Percentiles rank a stretch among this genome's conserved stretches.
phyloP scores from a whole-genome alignment of 2,888 invertebrate genomes.

The Coleophora deauratella region DNA sequence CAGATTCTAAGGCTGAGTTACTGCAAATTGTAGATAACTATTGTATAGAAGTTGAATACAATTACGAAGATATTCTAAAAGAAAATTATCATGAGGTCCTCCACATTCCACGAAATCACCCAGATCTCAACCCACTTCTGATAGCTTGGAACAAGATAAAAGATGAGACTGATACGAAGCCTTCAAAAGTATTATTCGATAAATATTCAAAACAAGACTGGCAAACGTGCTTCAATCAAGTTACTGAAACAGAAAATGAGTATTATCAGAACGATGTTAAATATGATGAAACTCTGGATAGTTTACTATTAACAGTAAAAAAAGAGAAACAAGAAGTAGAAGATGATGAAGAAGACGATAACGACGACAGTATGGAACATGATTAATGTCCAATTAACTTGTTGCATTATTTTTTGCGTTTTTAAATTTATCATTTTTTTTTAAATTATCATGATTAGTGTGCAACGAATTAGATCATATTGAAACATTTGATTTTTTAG shows the following conservation, averaged over 20 bases:
- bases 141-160: slow-evolving; percentile 6
- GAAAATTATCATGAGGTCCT: slow-evolving; percentile 4
- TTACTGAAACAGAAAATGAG: slow-evolving; percentile 5
- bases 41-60: neutral
- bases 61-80: slow-evolving; percentile 1
- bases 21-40: neutral
- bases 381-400: neutral
- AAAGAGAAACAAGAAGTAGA: neutral
- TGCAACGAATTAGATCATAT: too few species aligned
- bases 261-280: slow-evolving; percentile 7
- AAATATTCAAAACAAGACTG: slow-evolving; percentile 3
- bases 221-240: slow-evolving; percentile 4
- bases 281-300: neutral
- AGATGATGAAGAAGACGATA: neutral
- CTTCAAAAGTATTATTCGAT: neutral
- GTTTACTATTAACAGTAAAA: neutral
- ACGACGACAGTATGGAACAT: neutral
- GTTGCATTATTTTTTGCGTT: too few species aligned
- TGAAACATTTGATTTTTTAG: too few species aligned
- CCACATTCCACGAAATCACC: slow-evolving; percentile 3
- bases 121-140: slow-evolving; percentile 3
- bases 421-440: too few species aligned
- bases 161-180: neutral
- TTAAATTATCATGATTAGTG: too few species aligned
- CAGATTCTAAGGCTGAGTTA: neutral